These are phyloP conservation scores for Anguilla anguilla DNA, from an alignment of 2,797 vertebrate genomes.

Conservation along the genomic window DNA sequence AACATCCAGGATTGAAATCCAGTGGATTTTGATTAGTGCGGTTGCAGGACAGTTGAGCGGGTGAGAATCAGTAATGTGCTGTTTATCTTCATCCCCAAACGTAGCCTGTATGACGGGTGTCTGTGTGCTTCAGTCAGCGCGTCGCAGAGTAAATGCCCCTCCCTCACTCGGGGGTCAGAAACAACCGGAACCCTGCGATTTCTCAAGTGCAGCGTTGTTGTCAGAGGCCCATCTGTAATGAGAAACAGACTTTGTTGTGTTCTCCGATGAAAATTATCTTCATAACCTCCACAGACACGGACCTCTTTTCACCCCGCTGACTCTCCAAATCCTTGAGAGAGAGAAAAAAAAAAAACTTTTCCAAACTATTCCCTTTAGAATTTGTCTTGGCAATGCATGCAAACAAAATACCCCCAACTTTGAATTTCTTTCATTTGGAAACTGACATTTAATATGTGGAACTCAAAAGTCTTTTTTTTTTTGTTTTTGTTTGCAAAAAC, in stretches of 20 bases:
- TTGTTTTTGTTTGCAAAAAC: neutral
- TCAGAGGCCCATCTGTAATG: slow-evolving; percentile 89
- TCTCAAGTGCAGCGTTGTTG: slow-evolving; percentile 69
- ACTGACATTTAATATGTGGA: neutral
- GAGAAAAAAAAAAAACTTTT: slow-evolving; percentile 31
- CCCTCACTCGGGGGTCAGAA: neutral
- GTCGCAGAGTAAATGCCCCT: neutral
- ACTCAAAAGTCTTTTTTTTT: neutral
- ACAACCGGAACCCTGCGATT: slow-evolving; percentile 57
- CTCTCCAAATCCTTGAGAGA: neutral
- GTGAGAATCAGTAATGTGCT: neutral
- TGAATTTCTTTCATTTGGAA: slow-evolving; percentile 5
- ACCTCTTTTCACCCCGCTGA: neutral
- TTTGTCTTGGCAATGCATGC: slow-evolving; percentile 25
- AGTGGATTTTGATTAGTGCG: slow-evolving; percentile 11
- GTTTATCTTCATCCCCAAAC: neutral
- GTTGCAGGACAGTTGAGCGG: neutral
- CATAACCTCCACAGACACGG: neutral
- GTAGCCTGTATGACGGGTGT: neutral
- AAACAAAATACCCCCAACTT: neutral
- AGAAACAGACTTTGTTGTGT: slow-evolving; percentile 89
- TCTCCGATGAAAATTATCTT: slow-evolving; percentile 23
- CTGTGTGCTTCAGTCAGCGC: too few species aligned
- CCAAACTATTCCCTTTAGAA: slow-evolving; percentile 16
- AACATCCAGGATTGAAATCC: slow-evolving; percentile 49